These are phyloP conservation scores for Dusona sp. DNA, from an alignment of 2,888 invertebrate species.

Conservation along the genomic window DNA sequence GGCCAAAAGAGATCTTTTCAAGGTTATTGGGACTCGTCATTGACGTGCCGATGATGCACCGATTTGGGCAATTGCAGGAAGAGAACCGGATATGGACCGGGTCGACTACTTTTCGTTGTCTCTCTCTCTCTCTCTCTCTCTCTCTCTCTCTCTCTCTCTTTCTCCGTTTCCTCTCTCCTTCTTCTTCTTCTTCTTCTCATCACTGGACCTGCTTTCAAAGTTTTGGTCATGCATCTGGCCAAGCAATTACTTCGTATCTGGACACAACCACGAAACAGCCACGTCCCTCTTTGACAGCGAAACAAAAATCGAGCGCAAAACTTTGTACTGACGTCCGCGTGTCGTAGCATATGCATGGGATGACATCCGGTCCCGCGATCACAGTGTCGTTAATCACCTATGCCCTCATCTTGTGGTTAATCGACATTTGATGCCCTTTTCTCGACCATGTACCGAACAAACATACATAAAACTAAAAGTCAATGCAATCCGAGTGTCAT, in stretches of 20 bases:
- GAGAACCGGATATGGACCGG: constrained; percentile 72
- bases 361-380: constrained; percentile 49
- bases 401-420: constrained; percentile 10
- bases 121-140: background rate
- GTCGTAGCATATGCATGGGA: constrained; percentile 33
- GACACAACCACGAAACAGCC: constrained; percentile 4
- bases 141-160: background rate
- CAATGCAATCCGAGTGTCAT: background rate
- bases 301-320: constrained; percentile 29
- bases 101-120: constrained; percentile 59
- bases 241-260: constrained; percentile 65
- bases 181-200: background rate
- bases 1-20: background rate
- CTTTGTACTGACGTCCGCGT: constrained; percentile 32
- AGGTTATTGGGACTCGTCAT: constrained; percentile 33
- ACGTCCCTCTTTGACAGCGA: background rate
- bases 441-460: constrained; percentile 5
- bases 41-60: constrained; percentile 68
- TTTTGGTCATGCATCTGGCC: constrained; percentile 72
- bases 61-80: constrained; percentile 74
- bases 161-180: background rate
- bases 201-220: constrained; percentile 57
- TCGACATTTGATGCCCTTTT: background rate
- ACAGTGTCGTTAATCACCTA: constrained; percentile 52
- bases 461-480: constrained; percentile 3